Conservation (phyloP, 1,140 invertebrate species). For the Drosophila arawakana region DNA sequence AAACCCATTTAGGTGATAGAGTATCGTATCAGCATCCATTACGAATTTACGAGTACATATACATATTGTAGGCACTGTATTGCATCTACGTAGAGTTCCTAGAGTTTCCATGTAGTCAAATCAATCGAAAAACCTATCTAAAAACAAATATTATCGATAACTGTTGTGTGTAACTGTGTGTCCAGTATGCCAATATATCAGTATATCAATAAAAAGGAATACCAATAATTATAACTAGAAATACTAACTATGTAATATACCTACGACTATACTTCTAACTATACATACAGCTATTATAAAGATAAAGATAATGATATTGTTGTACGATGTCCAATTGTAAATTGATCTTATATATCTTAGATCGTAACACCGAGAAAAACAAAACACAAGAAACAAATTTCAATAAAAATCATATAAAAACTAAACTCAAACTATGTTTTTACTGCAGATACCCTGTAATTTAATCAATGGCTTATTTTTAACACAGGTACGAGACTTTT, state of each 20-base stretch:
- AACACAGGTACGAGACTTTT: too few relatives aligned
- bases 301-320: slow-evolving; percentile 64
- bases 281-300: too few relatives aligned
- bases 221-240: slow-evolving; percentile 8
- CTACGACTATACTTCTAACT: slow-evolving; percentile 25
- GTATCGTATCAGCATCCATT: slow-evolving; percentile 73
- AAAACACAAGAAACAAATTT: slow-evolving; percentile 38
- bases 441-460: not conserved
- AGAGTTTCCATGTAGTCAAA: slow-evolving; percentile 39
- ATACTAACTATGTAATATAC: slow-evolving; percentile 25
- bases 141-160: slow-evolving; percentile 42
- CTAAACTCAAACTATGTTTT: not conserved
- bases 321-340: slow-evolving; percentile 81
- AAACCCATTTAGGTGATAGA: slow-evolving; percentile 57
- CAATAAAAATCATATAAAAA: slow-evolving; percentile 70
- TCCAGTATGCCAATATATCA: slow-evolving; percentile 54
- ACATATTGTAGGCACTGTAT: slow-evolving; percentile 46
- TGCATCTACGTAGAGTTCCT: slow-evolving; percentile 57
- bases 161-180: slow-evolving; percentile 54
- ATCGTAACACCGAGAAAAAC: slow-evolving; percentile 36
- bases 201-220: slow-evolving; percentile 27
- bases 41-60: slow-evolving; percentile 76
- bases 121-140: slow-evolving; percentile 17
- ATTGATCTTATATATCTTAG: slow-evolving; percentile 72
- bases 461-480: too few relatives aligned